Evolutionary conservation across 2,888 invertebrate genomes (phyloP), one percentile per base, ranked within the genome.

Genomic region (Netelia inedita): DNA sequence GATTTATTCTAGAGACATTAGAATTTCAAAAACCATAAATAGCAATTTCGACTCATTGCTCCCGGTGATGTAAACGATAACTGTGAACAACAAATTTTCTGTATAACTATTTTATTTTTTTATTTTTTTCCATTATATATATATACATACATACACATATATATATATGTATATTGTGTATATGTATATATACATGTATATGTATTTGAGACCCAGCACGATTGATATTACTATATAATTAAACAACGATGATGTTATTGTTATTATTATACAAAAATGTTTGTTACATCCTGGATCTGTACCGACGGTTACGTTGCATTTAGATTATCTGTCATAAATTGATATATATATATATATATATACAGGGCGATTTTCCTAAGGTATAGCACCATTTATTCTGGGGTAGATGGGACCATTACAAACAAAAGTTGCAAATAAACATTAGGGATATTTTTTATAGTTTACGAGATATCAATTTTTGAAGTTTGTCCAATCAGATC

Each of bases 201-300:
- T 79, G 71, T 79, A 63, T 55, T 74, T 74, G 61, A 69, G 68
- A 81, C 81, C 74, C 80, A 74, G 74, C 53, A 81, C 74, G 69
- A 74, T 23, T 74, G 21, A 75, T 63, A 75, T 79, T 35, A 76
- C 66, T 57, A 69, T 81, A 75, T 41, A 75, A 61, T 57, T 63
- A 63, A 50, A 75, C 75, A 50, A 68, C 78, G 46, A 79, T 63
- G 75, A 75, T 46, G n/a, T 73, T 81, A 75, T 23, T 28, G 1
- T 43, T 68, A 68, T 75, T 41, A 23, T 81, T 74, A 81, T 81
- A 75, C 50, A 81, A 81, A 81, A 81, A 81, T 81, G 57, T 74
- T 74, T 68, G 61, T 43, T 5, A 69, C 53, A 53, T 11, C 61
- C 63, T 16, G 65, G 23, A 46, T 69, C 43, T 55, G 43, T 46